A percentile compares a stretch with the other conserved stretches of the same genome.
Conservation (phyloP, 1,140 invertebrate genomes). For the Leucophenga varia region DNA sequence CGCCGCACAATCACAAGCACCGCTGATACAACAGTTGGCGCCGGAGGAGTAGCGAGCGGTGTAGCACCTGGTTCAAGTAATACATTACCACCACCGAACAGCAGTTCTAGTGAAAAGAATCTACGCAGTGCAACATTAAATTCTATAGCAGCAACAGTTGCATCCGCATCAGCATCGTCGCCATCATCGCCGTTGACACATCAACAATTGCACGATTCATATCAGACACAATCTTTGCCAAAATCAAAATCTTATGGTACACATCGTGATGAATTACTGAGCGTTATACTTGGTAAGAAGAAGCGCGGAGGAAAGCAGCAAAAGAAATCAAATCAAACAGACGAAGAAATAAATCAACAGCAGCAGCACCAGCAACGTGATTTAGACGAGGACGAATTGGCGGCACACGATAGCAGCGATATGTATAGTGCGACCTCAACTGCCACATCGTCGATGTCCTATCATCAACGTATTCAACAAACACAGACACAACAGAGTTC, state of each 20-base stretch:
- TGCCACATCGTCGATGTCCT: slow-evolving; percentile 3
- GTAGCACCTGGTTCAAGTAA: slow-evolving; percentile 29
- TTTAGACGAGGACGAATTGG: slow-evolving; percentile 1
- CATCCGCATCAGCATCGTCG: slow-evolving; percentile 24
- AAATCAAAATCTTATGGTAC: slow-evolving; percentile 47
- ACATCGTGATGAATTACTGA: slow-evolving; percentile 42
- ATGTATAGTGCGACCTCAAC: slow-evolving; percentile 15
- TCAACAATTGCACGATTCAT: slow-evolving; percentile 36
- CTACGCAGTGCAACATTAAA: slow-evolving; percentile 29
- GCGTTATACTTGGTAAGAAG: slow-evolving; percentile 40
- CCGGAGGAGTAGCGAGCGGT: slow-evolving; percentile 3
- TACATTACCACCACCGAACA: slow-evolving; percentile 34
- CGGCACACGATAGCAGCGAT: background rate
- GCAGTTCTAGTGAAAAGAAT: slow-evolving; percentile 49
- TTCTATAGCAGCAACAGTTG: slow-evolving; percentile 10
- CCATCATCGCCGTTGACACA: slow-evolving; percentile 41
- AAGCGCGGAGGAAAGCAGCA: slow-evolving; percentile 9
- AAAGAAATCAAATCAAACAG: slow-evolving; percentile 5
- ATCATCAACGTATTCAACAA: slow-evolving; percentile 17
- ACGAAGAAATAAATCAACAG: slow-evolving; percentile 10
- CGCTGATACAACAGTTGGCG: slow-evolving; percentile 22
- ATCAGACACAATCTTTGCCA: slow-evolving; percentile 46
- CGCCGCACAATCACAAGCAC: slow-evolving; percentile 47
- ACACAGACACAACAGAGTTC: slow-evolving; percentile 34
- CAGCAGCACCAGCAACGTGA: slow-evolving; percentile 16